These are phyloP conservation scores for Scytalopus superciliaris DNA, from an alignment of 2,113 vertebrate genomes.

Conservation along the genomic window DNA sequence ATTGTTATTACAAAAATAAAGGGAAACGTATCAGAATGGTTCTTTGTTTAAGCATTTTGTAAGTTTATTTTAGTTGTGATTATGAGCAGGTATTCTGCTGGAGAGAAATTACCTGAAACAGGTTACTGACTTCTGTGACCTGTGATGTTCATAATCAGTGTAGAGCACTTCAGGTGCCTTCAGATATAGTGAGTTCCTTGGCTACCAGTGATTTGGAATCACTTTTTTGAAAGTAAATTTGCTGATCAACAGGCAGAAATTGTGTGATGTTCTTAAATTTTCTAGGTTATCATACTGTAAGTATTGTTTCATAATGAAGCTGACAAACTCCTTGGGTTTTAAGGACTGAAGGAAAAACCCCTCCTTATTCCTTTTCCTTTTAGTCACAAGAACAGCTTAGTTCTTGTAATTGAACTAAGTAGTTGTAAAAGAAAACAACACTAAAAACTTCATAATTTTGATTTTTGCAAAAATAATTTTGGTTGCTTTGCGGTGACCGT, in stretches of 20 bases:
- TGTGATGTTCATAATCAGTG: accelerated
- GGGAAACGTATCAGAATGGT: neutral
- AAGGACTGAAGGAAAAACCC: neutral
- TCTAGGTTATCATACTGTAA: neutral
- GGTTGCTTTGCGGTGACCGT: neutral
- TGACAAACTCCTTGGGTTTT: neutral
- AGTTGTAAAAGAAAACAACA: neutral
- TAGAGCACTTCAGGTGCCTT: neutral
- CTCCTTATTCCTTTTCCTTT: neutral
- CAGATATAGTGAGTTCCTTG: neutral
- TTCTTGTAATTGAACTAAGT: too few relatives aligned
- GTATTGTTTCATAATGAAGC: neutral
- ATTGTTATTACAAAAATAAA: neutral
- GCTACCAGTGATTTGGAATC: neutral
- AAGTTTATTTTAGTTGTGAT: neutral
- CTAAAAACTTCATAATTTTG: neutral
- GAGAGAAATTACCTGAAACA: neutral
- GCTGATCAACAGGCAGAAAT: neutral
- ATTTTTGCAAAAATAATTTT: neutral
- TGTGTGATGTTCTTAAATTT: neutral
- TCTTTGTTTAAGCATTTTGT: neutral
- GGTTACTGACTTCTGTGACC: neutral
- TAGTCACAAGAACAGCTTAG: neutral
- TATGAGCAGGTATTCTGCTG: neutral
- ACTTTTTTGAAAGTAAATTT: neutral